These are phyloP conservation scores for Drosophila ogumai DNA, from an alignment of 1,140 invertebrate species.

Conservation along the genomic window DNA sequence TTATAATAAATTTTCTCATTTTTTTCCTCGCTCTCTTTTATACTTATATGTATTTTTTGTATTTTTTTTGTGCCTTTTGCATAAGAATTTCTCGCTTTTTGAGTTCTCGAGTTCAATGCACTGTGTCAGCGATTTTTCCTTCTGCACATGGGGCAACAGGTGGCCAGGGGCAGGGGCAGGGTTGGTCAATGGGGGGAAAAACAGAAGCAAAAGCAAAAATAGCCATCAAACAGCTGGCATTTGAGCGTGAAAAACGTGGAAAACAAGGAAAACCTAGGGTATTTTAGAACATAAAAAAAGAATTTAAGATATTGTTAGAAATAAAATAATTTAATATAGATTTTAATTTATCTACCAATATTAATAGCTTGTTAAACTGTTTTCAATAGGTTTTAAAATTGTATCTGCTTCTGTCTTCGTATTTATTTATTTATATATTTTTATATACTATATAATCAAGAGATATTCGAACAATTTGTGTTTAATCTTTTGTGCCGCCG, in stretches of 20 bases:
- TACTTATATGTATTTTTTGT: slow-evolving; percentile 18
- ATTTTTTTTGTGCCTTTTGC: slow-evolving; percentile 58
- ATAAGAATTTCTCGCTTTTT: slow-evolving; percentile 79
- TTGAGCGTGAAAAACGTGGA: slow-evolving; percentile 33
- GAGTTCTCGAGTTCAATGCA: slow-evolving; percentile 76
- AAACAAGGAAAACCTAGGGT: slow-evolving; percentile 17
- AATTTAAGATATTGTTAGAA: neutral
- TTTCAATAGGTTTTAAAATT: too few relatives aligned
- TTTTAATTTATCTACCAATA: neutral
- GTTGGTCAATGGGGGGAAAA: slow-evolving; percentile 18
- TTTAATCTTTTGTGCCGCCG: slow-evolving; percentile 23
- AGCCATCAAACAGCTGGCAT: slow-evolving; percentile 15
- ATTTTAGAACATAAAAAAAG: neutral
- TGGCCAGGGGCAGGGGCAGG: slow-evolving; percentile 1
- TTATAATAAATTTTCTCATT: slow-evolving; percentile 42
- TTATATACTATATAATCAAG: neutral
- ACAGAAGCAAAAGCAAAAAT: slow-evolving; percentile 15
- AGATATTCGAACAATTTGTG: slow-evolving; percentile 57
- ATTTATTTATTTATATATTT: neutral
- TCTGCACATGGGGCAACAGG: slow-evolving; percentile 34
- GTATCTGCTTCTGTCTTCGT: neutral
- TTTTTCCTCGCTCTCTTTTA: slow-evolving; percentile 53
- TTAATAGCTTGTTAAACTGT: too few relatives aligned
- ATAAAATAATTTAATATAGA: neutral
- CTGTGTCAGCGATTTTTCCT: slow-evolving; percentile 67